Conservation (phyloP, 2,113 vertebrate genomes). For the Pluvialis apricaria region DNA sequence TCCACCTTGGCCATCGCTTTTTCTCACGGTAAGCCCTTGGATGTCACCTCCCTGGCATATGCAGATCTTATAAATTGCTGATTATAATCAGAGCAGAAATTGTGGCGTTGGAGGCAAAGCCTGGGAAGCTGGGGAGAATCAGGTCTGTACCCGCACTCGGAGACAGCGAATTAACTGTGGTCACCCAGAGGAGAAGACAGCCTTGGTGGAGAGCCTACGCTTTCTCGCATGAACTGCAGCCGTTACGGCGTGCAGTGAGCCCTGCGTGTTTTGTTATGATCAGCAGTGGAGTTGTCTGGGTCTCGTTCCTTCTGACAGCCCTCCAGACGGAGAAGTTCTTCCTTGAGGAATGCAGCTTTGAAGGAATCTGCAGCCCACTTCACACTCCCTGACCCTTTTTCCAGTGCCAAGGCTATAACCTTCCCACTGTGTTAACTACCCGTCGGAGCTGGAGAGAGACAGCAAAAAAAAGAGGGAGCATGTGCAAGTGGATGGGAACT, state of each 20-base stretch:
- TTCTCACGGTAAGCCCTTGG: neutral
- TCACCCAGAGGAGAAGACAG: neutral
- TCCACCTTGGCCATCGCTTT: neutral
- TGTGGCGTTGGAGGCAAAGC: neutral
- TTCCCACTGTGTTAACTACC: neutral
- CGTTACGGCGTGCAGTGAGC: neutral
- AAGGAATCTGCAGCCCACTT: slow-evolving; percentile 3
- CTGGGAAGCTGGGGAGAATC: neutral
- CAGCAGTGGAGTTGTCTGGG: neutral
- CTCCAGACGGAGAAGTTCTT: neutral
- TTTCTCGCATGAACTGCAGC: neutral
- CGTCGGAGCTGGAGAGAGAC: neutral
- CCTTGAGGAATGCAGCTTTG: neutral
- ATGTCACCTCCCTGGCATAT: neutral
- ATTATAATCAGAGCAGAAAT: neutral
- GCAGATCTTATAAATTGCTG: neutral
- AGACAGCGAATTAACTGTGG: neutral
- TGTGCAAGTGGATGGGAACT: neutral
- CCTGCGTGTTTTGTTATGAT: neutral
- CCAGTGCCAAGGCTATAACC: neutral
- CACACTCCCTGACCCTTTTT: slow-evolving; percentile 20
- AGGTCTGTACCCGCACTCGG: neutral
- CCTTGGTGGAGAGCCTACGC: accelerated
- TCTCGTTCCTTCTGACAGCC: neutral
- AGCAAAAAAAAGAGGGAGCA: neutral